Conservation (phyloP, 2,113 vertebrate species). For the Tiliqua scincoides region DNA sequence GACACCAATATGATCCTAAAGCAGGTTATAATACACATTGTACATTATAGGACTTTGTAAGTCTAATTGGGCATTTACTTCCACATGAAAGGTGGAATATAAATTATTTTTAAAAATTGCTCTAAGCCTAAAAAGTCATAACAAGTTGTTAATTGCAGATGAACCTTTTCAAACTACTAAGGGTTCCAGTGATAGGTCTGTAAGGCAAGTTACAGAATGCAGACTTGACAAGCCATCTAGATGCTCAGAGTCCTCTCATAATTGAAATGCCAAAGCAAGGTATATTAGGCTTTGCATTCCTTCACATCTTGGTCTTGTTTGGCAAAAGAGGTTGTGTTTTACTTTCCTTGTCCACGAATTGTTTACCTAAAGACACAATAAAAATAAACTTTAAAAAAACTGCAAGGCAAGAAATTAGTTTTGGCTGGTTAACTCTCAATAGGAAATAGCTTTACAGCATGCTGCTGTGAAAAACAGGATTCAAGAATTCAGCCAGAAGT, state of each 20-base stretch:
- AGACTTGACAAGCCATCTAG: neutral
- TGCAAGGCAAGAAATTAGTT: slow-evolving; percentile 12
- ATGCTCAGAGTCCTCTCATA: neutral
- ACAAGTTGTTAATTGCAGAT: neutral
- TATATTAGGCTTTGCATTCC: slow-evolving; percentile 2
- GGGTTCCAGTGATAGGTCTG: neutral
- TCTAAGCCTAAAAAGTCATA: neutral
- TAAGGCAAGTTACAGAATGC: slow-evolving; percentile 5
- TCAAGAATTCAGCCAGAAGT: neutral
- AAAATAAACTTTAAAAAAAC: slow-evolving; percentile 3
- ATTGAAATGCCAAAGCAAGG: slow-evolving; percentile 9
- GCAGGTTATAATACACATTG: neutral
- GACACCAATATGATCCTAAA: neutral
- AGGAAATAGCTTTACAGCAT: slow-evolving; percentile 22
- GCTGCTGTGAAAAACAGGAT: neutral
- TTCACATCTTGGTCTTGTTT: slow-evolving; percentile 8
- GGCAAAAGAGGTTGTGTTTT: neutral
- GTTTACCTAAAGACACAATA: slow-evolving; percentile 10
- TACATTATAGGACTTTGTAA: too few relatives aligned
- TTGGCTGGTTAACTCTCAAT: slow-evolving; percentile 1
- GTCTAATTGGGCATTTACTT: too few relatives aligned
- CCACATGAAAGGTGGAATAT: too few relatives aligned
- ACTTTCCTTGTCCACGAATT: neutral
- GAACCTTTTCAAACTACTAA: neutral
- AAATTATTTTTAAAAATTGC: neutral